A percentile compares a stretch with the other conserved stretches of the same genome.
Evolutionary conservation across 2,113 vertebrate species (phyloP).

Genomic region (Machaerirhynchus nigripectus): DNA sequence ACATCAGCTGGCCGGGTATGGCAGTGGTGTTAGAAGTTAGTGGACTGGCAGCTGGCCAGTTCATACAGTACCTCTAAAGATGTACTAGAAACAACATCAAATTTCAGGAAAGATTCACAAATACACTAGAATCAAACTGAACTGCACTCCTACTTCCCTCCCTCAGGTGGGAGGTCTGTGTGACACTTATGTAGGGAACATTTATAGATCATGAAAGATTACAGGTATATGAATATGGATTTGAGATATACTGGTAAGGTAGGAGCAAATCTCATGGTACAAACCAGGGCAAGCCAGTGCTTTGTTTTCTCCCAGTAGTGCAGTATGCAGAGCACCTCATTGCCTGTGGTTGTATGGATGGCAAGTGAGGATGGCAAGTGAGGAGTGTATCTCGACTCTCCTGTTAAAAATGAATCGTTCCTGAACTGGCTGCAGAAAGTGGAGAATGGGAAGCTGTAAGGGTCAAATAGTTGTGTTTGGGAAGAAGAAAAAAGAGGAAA

Average conservation of each 20-base stretch:
- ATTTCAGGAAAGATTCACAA: background rate
- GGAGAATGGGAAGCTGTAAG: background rate
- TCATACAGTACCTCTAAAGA: background rate
- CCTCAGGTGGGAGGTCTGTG: background rate
- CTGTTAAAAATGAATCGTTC: background rate
- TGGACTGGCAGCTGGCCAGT: background rate
- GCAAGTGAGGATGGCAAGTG: background rate
- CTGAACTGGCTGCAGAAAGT: background rate
- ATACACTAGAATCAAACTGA: background rate
- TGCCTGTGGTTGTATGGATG: background rate
- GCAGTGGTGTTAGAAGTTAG: background rate
- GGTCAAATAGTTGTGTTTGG: background rate
- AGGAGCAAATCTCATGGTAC: background rate
- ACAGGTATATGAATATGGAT: background rate
- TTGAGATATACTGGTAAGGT: background rate
- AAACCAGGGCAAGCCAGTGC: background rate
- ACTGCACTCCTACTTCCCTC: background rate
- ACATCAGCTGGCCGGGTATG: background rate
- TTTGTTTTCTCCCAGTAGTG: background rate
- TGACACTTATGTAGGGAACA: rapidly evolving
- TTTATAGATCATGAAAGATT: background rate
- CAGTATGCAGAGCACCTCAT: background rate
- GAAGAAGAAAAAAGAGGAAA: background rate
- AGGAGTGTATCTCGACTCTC: background rate
- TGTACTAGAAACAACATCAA: background rate